A percentile compares a stretch with the other conserved stretches of the same genome.
Conservation (phyloP, 2,797 vertebrate species). For the Melanotaenia parkinsoni region DNA sequence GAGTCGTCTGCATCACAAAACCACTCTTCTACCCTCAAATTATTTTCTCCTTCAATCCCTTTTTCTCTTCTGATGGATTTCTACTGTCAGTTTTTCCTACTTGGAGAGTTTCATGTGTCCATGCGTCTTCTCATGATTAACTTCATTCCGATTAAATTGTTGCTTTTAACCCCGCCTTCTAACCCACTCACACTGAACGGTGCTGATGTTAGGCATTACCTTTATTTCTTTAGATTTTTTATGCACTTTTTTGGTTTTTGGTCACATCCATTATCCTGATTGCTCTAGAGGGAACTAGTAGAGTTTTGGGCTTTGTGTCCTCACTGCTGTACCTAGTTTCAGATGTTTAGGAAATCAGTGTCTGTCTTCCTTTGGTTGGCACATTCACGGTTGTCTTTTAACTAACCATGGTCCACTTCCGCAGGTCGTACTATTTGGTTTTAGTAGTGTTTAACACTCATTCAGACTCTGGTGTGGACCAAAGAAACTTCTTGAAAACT, state of each 20-base stretch:
- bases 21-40: neutral
- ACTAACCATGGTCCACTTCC: too few relatives aligned
- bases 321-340: neutral
- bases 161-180: too few relatives aligned
- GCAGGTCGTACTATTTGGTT: too few relatives aligned
- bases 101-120: conserved; percentile 8
- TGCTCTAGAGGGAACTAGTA: neutral
- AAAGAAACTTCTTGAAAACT: too few relatives aligned
- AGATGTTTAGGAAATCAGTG: neutral
- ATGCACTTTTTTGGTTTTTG: neutral
- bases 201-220: too few relatives aligned
- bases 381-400: too few relatives aligned
- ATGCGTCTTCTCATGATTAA: neutral
- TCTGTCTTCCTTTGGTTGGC: neutral
- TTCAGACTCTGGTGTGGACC: too few relatives aligned
- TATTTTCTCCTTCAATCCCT: conserved; percentile 15
- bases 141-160: neutral
- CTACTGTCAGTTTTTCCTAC: conserved; percentile 39
- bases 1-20: conserved; percentile 42
- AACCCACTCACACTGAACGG: too few relatives aligned
- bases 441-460: too few relatives aligned
- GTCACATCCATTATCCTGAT: neutral
- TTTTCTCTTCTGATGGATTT: conserved; percentile 27
- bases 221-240: neutral
- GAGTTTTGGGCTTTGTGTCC: neutral